Percentiles rank a stretch among this genome's conserved stretches.
phyloP scores from a whole-genome alignment of 2,888 invertebrate genomes.

The Dasypolia templi region DNA sequence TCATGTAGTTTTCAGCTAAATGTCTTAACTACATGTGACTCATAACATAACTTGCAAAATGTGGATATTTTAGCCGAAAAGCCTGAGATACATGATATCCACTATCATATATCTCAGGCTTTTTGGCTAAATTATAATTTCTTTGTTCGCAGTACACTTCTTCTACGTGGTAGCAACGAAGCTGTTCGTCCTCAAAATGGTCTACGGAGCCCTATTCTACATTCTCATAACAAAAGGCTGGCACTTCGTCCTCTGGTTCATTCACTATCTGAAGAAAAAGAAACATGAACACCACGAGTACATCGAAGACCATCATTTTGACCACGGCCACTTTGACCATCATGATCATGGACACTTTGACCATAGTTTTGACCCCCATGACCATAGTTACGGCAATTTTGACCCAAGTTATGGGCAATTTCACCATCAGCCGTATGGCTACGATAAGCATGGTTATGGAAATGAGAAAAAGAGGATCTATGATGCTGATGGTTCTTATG shows the following conservation, averaged over 20 bases:
- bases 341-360: conserved; percentile 34
- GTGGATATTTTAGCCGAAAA: no score
- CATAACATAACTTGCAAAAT: neutral
- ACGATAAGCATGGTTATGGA: conserved; percentile 53
- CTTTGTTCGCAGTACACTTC: conserved; percentile 84
- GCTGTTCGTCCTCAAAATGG: conserved; percentile 81
- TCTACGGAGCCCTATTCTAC: conserved; percentile 84
- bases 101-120: neutral
- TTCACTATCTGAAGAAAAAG: conserved; percentile 83
- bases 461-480: conserved; percentile 74
- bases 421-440: conserved; percentile 53
- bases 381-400: neutral
- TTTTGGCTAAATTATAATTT: neutral
- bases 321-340: conserved; percentile 56
- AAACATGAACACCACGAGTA: conserved; percentile 77
- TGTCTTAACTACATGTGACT: neutral
- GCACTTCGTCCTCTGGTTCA: conserved; percentile 84
- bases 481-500: conserved; percentile 86
- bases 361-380: conserved; percentile 29
- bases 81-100: no score
- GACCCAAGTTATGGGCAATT: neutral
- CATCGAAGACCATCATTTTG: conserved; percentile 76
- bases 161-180: conserved; percentile 86
- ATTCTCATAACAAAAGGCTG: conserved; percentile 81
- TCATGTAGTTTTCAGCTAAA: neutral